phyloP scores from a whole-genome alignment of 1,140 invertebrate species.

The Paralvinella palmiformis region DNA sequence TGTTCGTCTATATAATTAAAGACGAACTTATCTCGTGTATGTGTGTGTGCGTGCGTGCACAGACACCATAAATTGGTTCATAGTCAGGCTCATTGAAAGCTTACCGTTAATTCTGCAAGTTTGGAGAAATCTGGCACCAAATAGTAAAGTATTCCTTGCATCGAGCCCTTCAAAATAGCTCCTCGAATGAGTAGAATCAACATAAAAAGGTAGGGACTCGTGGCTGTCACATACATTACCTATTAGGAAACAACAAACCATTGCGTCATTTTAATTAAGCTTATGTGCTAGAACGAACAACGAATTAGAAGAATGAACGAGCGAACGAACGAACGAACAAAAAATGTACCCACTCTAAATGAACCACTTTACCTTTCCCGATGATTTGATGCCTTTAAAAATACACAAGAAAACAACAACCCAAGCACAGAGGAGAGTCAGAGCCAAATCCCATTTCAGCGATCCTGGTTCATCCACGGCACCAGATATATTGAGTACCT shows the following conservation, averaged over 20 bases:
- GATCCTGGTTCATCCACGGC: slow-evolving; percentile 47
- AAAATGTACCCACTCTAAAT: background rate
- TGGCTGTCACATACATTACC: slow-evolving; percentile 79
- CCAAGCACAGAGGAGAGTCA: slow-evolving; percentile 47
- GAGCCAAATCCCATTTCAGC: slow-evolving; percentile 48
- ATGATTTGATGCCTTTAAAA: slow-evolving; percentile 55
- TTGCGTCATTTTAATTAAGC: background rate
- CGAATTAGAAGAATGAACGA: background rate
- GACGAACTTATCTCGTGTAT: background rate
- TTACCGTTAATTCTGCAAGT: background rate
- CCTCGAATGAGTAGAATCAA: slow-evolving; percentile 66
- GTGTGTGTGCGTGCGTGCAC: background rate
- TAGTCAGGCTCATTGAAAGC: background rate
- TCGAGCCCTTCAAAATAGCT: slow-evolving; percentile 57
- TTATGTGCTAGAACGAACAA: background rate
- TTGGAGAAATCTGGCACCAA: slow-evolving; percentile 32
- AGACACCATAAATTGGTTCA: background rate
- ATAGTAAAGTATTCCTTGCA: slow-evolving; percentile 51
- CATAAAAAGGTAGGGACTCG: slow-evolving; percentile 70
- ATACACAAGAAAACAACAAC: slow-evolving; percentile 51
- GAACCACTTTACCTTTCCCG: slow-evolving; percentile 50
- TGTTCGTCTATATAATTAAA: background rate
- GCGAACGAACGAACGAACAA: background rate
- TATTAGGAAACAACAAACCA: background rate
- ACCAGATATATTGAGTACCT: slow-evolving; percentile 35